Evolutionary conservation across 2,888 invertebrate genomes (phyloP).

Genomic region (Acrobasis consociella): DNA sequence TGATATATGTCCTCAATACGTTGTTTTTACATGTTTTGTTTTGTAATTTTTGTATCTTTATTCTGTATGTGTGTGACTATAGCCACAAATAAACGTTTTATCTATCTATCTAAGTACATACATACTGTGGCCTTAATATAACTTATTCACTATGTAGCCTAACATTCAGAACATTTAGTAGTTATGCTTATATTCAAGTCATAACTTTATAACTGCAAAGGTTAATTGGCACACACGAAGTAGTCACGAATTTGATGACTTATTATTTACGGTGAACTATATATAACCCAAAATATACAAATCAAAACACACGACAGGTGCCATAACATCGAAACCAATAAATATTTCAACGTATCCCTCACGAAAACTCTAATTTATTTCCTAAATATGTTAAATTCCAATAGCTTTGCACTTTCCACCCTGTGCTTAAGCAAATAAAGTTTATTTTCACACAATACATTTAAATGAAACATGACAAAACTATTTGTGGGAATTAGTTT

Average conservation of each 20-base stretch:
- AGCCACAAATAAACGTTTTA: too few relatives aligned
- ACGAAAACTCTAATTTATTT: slow-evolving; percentile 15
- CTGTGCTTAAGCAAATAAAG: neutral
- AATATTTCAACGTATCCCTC: neutral
- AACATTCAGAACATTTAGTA: neutral
- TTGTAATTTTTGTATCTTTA: too few relatives aligned
- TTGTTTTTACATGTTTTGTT: too few relatives aligned
- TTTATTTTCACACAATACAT: neutral
- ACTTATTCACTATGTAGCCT: too few relatives aligned
- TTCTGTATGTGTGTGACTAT: too few relatives aligned
- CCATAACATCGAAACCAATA: neutral
- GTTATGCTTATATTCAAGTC: neutral
- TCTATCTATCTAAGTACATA: too few relatives aligned
- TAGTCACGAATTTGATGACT: neutral
- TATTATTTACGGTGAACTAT: neutral
- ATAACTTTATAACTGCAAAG: neutral
- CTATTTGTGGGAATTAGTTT: slow-evolving; percentile 19
- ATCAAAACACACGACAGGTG: too few relatives aligned
- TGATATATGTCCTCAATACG: too few relatives aligned
- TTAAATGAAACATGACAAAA: slow-evolving; percentile 18
- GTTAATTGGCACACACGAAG: neutral
- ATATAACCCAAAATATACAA: too few relatives aligned
- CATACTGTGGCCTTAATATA: too few relatives aligned
- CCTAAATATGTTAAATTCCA: slow-evolving; percentile 6
- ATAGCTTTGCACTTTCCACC: neutral